A percentile compares a stretch with the other conserved stretches of the same genome.
Evolutionary conservation across 2,888 invertebrate genomes (phyloP).

Genomic region (Deilephila porcellus): DNA sequence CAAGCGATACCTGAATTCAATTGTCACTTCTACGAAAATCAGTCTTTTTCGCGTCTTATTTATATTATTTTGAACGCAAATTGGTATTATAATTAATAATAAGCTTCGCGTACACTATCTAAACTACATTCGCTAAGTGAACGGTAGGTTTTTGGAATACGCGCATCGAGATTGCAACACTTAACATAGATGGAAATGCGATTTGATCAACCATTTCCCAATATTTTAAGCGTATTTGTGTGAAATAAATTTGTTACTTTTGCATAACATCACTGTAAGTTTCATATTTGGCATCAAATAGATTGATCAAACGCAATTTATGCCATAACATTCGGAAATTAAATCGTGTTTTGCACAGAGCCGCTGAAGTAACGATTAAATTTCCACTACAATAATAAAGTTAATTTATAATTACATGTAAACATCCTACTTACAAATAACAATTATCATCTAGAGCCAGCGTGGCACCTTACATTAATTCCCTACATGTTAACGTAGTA

Average conservation of each 20-base stretch:
- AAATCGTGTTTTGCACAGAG: slow-evolving; percentile 3
- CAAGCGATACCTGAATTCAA: slow-evolving; percentile 40
- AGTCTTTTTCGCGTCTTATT: slow-evolving; percentile 58
- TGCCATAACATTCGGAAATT: neutral
- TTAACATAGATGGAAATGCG: slow-evolving; percentile 10
- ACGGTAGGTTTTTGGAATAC: slow-evolving; percentile 5
- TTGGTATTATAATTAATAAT: slow-evolving; percentile 15
- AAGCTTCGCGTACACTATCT: neutral
- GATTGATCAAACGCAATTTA: slow-evolving; percentile 36
- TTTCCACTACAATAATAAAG: slow-evolving; percentile 11
- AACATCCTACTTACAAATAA: slow-evolving; percentile 50
- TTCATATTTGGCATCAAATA: slow-evolving; percentile 8
- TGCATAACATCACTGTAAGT: neutral
- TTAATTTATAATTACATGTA: slow-evolving; percentile 25
- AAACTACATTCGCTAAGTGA: slow-evolving; percentile 18
- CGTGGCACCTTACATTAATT: slow-evolving; percentile 64
- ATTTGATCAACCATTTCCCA: slow-evolving; percentile 16
- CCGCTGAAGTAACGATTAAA: slow-evolving; percentile 13
- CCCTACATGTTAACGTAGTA: neutral
- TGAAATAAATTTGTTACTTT: neutral
- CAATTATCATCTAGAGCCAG: slow-evolving; percentile 45
- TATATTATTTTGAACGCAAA: slow-evolving; percentile 35
- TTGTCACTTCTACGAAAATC: slow-evolving; percentile 52
- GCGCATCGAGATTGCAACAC: slow-evolving; percentile 16
- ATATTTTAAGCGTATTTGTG: neutral